These are phyloP conservation scores for Cheilosia variabilis DNA, from an alignment of 2,888 invertebrate genomes.

Conservation along the genomic window DNA sequence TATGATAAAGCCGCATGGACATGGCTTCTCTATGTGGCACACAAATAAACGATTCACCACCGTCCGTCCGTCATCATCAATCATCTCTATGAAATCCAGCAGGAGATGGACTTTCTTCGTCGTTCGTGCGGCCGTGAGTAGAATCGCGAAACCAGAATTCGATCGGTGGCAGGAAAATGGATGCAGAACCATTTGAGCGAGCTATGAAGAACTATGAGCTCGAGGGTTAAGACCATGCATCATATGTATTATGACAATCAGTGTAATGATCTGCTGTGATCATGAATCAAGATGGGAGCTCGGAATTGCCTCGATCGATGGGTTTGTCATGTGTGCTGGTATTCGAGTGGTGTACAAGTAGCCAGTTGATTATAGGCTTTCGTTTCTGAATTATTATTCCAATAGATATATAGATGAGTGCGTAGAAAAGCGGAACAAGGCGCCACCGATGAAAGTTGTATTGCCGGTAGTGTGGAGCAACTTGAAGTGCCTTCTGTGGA, in stretches of 20 bases:
- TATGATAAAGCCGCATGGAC: conserved; percentile 49
- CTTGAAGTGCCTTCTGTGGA: background rate
- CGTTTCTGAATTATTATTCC: conserved; percentile 31
- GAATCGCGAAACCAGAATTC: conserved; percentile 56
- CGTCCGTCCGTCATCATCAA: conserved; percentile 71
- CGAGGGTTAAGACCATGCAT: conserved; percentile 57
- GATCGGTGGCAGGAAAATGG: conserved; percentile 71
- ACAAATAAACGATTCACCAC: conserved; percentile 61
- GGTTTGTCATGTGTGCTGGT: conserved; percentile 40
- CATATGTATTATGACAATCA: conserved; percentile 73
- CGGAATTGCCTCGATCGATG: conserved; percentile 53
- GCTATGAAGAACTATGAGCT: conserved; percentile 42
- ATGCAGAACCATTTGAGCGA: conserved; percentile 61
- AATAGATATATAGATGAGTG: conserved; percentile 20
- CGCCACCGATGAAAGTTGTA: conserved; percentile 72
- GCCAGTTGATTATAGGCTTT: conserved; percentile 58
- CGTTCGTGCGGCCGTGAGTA: background rate
- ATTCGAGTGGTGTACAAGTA: background rate
- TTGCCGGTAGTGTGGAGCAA: conserved; percentile 8
- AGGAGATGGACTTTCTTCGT: conserved; percentile 54
- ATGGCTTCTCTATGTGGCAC: conserved; percentile 68
- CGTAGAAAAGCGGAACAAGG: conserved; percentile 51
- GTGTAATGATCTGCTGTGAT: conserved; percentile 72
- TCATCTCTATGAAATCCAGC: conserved; percentile 41
- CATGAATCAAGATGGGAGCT: conserved; percentile 64